Evolutionary conservation across 2,888 invertebrate genomes (phyloP), one percentile per base, ranked within the genome.

Genomic region (Chironomus tentans): DNA sequence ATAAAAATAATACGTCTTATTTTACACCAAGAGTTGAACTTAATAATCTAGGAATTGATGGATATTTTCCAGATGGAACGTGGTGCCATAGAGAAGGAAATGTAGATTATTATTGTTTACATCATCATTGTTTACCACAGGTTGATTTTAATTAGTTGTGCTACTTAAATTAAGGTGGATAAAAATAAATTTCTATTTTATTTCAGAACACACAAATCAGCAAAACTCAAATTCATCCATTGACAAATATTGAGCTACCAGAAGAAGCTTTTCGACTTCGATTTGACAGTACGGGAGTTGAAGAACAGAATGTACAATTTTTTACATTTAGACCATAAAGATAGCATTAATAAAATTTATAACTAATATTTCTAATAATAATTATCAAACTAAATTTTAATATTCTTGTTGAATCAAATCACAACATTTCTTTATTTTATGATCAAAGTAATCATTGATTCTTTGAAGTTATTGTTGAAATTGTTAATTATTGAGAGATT

Each of bases 11-110:
- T 28, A 88, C 88, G 0, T 88, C 88, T 6, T 92, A 88, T 83
- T 92, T 92, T 83, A 91, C 92, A 24, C 92, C 92, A 1, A 86
- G 91, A 4, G 85, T 91, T 13, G 92, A 92, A 82, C 85, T 92
- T 72, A 91, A 92, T 81, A 91, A 91, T 82, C 86, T 89, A 50
- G 90, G 91, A 6, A 84, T 90, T 47, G 88, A 91, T 80, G 89
- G 91, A 0, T 91, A 91, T 83, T 91, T 92, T 81, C 92, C 93
- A 0, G 92, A 92, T 83, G 92, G 92, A 13, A 92, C 92, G 3
- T 91, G 91, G 91, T 93, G 92, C 81, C 91, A 92, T 81, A 85
- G 86, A 80, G 89, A 90, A 79, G 87, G 87, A 68, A 83, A 84
- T 18, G 84, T 87, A 77, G 86, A 92, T 82, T 91, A 89, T 84